These are phyloP conservation scores for Todus mexicanus DNA, from an alignment of 2,797 vertebrate genomes.

Conservation along the genomic window DNA sequence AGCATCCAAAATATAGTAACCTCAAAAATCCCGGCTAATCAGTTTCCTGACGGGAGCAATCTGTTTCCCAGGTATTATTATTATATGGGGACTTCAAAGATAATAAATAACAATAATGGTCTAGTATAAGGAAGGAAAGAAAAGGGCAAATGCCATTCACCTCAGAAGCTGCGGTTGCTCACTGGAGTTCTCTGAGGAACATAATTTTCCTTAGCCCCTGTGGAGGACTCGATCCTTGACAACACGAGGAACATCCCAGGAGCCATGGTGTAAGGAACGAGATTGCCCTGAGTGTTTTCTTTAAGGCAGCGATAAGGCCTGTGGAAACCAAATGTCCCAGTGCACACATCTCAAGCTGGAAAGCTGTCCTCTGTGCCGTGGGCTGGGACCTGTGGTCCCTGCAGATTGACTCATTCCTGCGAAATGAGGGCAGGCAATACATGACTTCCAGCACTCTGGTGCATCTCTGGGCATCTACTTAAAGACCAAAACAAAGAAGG, in stretches of 20 bases:
- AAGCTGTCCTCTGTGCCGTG: neutral
- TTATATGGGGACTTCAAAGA: conserved; percentile 59
- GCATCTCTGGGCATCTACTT: neutral
- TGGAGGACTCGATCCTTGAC: neutral
- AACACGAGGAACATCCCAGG: neutral
- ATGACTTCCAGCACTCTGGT: neutral
- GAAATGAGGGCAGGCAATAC: neutral
- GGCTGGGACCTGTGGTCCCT: neutral
- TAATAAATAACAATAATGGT: conserved; percentile 66
- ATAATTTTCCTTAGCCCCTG: conserved; percentile 3
- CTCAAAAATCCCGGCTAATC: conserved; percentile 68
- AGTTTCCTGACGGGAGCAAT: conserved; percentile 64
- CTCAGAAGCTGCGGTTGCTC: conserved; percentile 17
- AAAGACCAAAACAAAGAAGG: neutral
- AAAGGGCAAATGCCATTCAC: conserved; percentile 63
- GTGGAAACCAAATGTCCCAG: neutral
- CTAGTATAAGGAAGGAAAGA: conserved; percentile 23
- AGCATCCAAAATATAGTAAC: conserved; percentile 71
- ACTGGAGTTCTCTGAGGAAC: neutral
- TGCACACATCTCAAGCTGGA: neutral
- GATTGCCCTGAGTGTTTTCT: neutral
- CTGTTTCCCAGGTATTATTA: conserved; percentile 53
- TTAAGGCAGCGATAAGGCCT: neutral
- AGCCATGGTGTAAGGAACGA: neutral
- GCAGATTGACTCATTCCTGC: neutral